Evolutionary conservation across 2,113 vertebrate species (phyloP).

Genomic region (Pyrgilauda ruficollis): DNA sequence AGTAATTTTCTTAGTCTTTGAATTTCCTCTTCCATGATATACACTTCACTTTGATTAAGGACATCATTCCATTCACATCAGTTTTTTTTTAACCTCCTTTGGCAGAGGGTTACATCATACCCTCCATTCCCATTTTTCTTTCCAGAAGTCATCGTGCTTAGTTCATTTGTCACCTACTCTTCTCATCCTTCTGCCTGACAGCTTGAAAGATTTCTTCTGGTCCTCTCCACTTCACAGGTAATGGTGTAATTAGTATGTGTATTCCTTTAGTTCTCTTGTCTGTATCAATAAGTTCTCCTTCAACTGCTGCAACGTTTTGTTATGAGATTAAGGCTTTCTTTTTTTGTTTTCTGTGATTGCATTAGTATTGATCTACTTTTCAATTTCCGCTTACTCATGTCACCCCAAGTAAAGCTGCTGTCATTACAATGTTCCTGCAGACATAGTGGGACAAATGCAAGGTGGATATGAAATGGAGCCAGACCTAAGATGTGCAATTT

Average conservation of each 20-base stretch:
- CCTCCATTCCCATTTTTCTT: not conserved
- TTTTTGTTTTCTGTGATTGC: not conserved
- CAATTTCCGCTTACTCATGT: not conserved
- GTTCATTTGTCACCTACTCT: conserved; percentile 11
- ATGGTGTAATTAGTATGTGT: not conserved
- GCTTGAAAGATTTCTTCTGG: conserved; percentile 8
- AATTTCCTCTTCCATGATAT: not conserved
- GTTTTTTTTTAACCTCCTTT: not conserved
- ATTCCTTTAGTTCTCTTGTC: not conserved
- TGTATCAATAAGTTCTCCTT: not conserved
- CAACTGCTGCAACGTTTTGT: not conserved
- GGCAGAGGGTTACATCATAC: not conserved
- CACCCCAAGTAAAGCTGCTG: not conserved
- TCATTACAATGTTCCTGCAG: not conserved
- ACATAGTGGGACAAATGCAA: not conserved
- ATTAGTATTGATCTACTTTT: not conserved
- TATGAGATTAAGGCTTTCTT: not conserved
- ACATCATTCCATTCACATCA: not conserved
- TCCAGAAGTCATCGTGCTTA: not conserved
- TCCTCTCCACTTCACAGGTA: not conserved
- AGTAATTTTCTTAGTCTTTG: not conserved
- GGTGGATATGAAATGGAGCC: not conserved
- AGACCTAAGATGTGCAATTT: not conserved
- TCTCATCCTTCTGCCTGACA: conserved; percentile 14
- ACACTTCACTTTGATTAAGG: not conserved